Evolutionary conservation across 2,797 vertebrate genomes (phyloP), one percentile per base, ranked within the genome.

Genomic region (Sphaeramia orbicularis): DNA sequence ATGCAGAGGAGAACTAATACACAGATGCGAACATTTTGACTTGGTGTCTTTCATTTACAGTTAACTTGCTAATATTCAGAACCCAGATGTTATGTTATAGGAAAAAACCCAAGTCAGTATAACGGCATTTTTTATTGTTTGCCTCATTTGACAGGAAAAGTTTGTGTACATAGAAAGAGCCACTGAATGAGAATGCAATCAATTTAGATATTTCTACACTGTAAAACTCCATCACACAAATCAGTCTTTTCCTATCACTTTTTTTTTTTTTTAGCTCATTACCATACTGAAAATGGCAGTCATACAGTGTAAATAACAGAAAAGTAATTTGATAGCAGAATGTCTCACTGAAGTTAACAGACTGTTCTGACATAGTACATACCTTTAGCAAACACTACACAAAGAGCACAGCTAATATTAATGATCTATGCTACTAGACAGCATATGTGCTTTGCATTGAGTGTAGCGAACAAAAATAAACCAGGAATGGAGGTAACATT

Each of bases 401-500:
- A 59, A 38, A 18, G 10, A 2, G 15, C 8, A 8, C 47, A 66
- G 5, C 49, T 32, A 16, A 3, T 32, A 32, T 15, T 6, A 38
- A 32, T 53, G 14, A 59, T 18, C 10, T 27, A 32, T 41, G 32
- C 9, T 10, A 35, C 30, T 19, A 5, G 27, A 41, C 12, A 37
- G 44, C n/a, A 58, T 15, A 50, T 48, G 41, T 3, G 3, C 19
- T 45, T 50, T 61, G 1, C 58, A 42, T 35, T 35, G 32, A 35
- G 7, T 8, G 32, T 3, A 35, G 9, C 14, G 16, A 7, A 40
- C 7, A 14, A 70, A 44, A 48, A 48, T 32, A 70, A 57, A 65
- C 6, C 44, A 51, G 45, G 24, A 42, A 48, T 4, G 18, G 41
- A 63, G 54, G 61, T 55, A 60, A 71, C 10, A 53, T 66, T 72